Conservation (phyloP, 2,888 invertebrate genomes). For the Doris montereyensis region DNA sequence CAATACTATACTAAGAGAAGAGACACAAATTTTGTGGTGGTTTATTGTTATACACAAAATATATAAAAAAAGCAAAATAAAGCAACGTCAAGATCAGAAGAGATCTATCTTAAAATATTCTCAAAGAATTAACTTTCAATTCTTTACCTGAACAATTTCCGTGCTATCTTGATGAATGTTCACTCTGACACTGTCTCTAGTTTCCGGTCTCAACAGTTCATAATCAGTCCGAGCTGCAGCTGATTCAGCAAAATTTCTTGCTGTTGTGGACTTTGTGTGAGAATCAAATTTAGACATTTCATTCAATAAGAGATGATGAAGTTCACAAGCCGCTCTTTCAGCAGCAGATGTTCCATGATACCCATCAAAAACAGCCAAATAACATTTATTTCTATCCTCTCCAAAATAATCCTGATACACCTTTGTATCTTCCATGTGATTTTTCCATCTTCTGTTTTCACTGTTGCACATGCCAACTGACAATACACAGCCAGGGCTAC, state of each 20-base stretch:
- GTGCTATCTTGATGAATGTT: conserved; percentile 58
- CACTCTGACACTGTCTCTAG: conserved; percentile 54
- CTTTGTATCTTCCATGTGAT: conserved; percentile 68
- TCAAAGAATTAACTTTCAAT: neutral
- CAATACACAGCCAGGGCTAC: conserved; percentile 57
- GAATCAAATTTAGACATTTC: conserved; percentile 70
- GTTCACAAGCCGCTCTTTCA: conserved; percentile 64
- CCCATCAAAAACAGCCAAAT: conserved; percentile 68
- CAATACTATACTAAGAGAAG: too few relatives aligned
- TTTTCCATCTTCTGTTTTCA: conserved; percentile 67
- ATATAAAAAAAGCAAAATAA: too few relatives aligned
- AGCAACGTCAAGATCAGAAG: too few relatives aligned
- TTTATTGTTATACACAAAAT: too few relatives aligned
- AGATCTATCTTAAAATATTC: neutral
- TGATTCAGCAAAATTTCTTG: conserved; percentile 54
- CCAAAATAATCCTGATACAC: conserved; percentile 69
- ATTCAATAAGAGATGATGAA: conserved; percentile 65
- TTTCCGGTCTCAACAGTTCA: conserved; percentile 54
- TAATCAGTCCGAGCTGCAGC: conserved; percentile 52
- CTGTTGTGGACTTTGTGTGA: conserved; percentile 56
- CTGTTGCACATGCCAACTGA: conserved; percentile 63
- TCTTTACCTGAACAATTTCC: conserved; percentile 51
- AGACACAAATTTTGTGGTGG: too few relatives aligned
- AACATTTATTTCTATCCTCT: conserved; percentile 65
- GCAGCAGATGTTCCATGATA: conserved; percentile 69